Percentiles rank a stretch among this genome's conserved stretches.
These are phyloP conservation scores for Gerosis bhagava DNA, from an alignment of 2,888 invertebrate species.

Conservation along the genomic window DNA sequence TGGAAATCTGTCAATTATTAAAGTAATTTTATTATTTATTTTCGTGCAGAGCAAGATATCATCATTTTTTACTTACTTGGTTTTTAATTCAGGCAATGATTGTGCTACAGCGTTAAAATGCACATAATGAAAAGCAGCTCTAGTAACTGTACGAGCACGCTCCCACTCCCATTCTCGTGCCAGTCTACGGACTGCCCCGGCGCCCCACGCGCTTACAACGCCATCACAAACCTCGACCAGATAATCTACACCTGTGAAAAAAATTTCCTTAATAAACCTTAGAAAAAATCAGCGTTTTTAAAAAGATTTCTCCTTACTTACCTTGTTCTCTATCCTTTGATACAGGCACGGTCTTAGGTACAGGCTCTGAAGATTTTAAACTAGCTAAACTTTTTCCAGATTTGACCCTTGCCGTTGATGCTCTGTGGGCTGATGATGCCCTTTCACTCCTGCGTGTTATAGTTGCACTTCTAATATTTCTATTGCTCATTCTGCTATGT, in stretches of 20 bases:
- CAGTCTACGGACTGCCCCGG: constrained; percentile 92
- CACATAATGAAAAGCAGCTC: constrained; percentile 93
- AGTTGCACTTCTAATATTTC: constrained; percentile 77
- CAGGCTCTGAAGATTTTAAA: constrained; percentile 75
- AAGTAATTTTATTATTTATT: too few relatives aligned
- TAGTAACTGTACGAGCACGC: constrained; percentile 90
- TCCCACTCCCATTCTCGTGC: constrained; percentile 91
- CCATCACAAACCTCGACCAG: constrained; percentile 93
- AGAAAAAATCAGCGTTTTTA: too few relatives aligned
- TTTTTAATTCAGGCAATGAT: constrained; percentile 88
- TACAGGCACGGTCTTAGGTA: constrained; percentile 68
- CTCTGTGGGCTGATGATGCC: constrained; percentile 78
- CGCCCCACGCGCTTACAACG: constrained; percentile 92
- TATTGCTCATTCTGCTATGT: constrained; percentile 58
- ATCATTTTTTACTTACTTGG: constrained; percentile 72
- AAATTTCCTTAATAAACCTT: too few relatives aligned
- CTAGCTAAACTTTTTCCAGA: constrained; percentile 73
- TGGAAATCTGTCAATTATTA: too few relatives aligned
- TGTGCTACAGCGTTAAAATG: constrained; percentile 92
- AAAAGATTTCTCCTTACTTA: constrained; percentile 38
- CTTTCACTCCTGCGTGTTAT: constrained; percentile 68
- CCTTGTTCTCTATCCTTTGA: constrained; percentile 89
- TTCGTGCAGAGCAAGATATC: too few relatives aligned
- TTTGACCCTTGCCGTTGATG: constrained; percentile 85
- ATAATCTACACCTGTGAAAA: constrained; percentile 89